Conservation (phyloP, 2,888 invertebrate species). For the Allacma fusca region DNA sequence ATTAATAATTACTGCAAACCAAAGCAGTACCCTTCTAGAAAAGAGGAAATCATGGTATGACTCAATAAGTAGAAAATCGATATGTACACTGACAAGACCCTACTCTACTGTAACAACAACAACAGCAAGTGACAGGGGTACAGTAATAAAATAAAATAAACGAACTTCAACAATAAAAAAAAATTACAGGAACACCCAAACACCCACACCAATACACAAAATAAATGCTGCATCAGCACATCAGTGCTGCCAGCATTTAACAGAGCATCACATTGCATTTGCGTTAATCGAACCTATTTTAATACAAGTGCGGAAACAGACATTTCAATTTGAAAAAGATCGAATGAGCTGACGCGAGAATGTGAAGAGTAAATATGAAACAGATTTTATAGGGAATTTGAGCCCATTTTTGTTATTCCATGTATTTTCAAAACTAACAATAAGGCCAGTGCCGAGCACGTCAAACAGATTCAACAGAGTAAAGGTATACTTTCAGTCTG, state of each 20-base stretch:
- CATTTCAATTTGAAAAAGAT: constrained; percentile 29
- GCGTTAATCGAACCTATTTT: constrained; percentile 6
- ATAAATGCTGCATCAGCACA: constrained; percentile 15
- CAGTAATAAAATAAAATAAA: neutral
- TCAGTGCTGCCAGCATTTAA: neutral
- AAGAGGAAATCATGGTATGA: no score
- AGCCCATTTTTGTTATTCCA: neutral
- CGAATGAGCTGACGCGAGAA: neutral
- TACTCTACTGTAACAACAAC: neutral
- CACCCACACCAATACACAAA: constrained; percentile 17
- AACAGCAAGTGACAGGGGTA: neutral
- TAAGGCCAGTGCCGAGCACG: constrained; percentile 12
- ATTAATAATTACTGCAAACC: no score
- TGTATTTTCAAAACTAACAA: constrained; percentile 5
- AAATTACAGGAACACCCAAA: constrained; percentile 33
- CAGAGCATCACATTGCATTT: constrained; percentile 38
- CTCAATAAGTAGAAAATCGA: no score
- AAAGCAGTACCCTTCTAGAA: no score
- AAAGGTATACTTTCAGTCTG: neutral
- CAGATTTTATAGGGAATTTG: neutral
- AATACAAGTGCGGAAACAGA: constrained; percentile 20
- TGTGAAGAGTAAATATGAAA: constrained; percentile 14
- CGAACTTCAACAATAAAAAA: neutral
- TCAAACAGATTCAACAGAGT: no score
- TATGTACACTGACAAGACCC: no score